phyloP scores from a whole-genome alignment of 2,797 vertebrate genomes.

The Hippoglossus hippoglossus region DNA sequence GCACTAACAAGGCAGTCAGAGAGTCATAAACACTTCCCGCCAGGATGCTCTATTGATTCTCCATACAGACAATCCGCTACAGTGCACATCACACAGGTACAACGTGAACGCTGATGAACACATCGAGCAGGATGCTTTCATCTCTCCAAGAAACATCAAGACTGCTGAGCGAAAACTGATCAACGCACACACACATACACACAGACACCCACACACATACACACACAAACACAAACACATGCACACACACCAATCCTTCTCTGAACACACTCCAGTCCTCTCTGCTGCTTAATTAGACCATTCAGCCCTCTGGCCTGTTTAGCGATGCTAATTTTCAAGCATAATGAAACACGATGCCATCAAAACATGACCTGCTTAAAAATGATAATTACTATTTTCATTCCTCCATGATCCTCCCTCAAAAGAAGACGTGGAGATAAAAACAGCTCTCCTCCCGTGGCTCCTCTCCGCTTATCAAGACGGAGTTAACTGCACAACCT shows the following conservation, averaged over 20 bases:
- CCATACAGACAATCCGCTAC: slow-evolving; percentile 19
- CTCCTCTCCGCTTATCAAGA: neutral
- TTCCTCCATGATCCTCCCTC: slow-evolving; percentile 37
- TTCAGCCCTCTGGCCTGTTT: slow-evolving; percentile 65
- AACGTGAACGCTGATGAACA: slow-evolving; percentile 33
- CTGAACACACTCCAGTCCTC: slow-evolving; percentile 2
- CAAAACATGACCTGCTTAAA: slow-evolving; percentile 73
- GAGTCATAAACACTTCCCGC: slow-evolving; percentile 11
- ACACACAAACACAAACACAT: slow-evolving; percentile 25
- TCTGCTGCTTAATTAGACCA: slow-evolving; percentile 65
- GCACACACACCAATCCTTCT: neutral
- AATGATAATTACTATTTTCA: slow-evolving; percentile 74
- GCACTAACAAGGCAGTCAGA: slow-evolving; percentile 34
- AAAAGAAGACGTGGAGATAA: slow-evolving; percentile 24
- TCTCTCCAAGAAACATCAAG: slow-evolving; percentile 45
- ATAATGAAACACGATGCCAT: slow-evolving; percentile 71
- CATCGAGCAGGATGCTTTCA: slow-evolving; percentile 30
- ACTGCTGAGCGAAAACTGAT: slow-evolving; percentile 34
- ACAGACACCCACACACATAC: neutral
- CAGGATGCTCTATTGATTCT: slow-evolving; percentile 44
- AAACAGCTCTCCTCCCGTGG: neutral
- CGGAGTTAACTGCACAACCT: slow-evolving; percentile 17
- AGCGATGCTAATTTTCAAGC: slow-evolving; percentile 71
- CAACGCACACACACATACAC: slow-evolving; percentile 4
- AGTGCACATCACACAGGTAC: slow-evolving; percentile 50